Conservation (phyloP, 2,113 vertebrate species). For the Varanus salvator region DNA sequence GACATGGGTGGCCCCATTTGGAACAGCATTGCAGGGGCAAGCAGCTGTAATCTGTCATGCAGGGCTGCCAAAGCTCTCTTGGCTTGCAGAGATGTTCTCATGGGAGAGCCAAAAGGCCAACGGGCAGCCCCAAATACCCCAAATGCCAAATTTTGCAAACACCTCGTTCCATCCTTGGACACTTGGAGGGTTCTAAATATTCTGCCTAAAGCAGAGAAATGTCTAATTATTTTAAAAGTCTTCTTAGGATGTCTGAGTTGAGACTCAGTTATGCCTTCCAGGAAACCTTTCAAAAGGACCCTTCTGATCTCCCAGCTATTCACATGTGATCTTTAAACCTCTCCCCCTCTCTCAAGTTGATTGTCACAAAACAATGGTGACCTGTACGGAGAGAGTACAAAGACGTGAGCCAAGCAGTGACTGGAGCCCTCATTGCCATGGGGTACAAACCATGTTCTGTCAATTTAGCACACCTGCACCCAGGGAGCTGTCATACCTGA, state of each 20-base stretch:
- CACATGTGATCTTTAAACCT: background rate
- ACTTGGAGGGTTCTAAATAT: rapidly evolving
- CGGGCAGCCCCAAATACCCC: no score
- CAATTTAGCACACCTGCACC: rapidly evolving
- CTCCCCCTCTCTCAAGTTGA: background rate
- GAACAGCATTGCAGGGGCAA: no score
- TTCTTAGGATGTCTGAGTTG: background rate
- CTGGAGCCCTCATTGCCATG: background rate
- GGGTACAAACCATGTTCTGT: rapidly evolving
- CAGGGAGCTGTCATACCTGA: conserved; percentile 23
- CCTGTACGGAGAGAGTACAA: background rate
- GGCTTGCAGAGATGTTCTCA: no score
- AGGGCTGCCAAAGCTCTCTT: no score
- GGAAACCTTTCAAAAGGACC: background rate
- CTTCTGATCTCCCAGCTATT: background rate
- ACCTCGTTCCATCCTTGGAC: background rate
- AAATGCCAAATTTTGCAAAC: background rate
- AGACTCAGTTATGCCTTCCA: background rate
- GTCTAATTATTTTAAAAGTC: background rate
- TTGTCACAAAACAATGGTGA: background rate
- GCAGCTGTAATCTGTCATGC: no score
- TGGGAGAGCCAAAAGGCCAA: no score
- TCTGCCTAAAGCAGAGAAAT: background rate
- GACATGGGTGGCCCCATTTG: no score
- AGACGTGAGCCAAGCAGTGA: background rate